phyloP scores from a whole-genome alignment of 1,140 invertebrate genomes.

The Pygmarrhopalites habei region DNA sequence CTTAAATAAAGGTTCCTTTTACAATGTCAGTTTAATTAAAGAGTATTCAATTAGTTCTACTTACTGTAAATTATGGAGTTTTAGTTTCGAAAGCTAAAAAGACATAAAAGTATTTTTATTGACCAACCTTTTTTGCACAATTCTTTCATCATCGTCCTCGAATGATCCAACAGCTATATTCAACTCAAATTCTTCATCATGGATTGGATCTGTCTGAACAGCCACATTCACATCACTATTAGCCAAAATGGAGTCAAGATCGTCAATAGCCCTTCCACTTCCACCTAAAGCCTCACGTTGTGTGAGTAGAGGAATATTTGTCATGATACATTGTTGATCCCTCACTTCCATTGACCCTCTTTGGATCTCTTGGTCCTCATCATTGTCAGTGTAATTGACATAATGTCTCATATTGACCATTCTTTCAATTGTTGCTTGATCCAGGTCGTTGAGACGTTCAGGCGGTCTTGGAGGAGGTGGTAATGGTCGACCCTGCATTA shows the following conservation, averaged over 20 bases:
- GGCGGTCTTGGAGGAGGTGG: slow-evolving; percentile 33
- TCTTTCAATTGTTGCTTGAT: slow-evolving; percentile 28
- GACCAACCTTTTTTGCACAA: slow-evolving; percentile 36
- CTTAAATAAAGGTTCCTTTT: too few relatives aligned
- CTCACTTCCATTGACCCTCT: neutral
- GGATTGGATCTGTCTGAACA: slow-evolving; percentile 37
- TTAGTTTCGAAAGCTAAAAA: too few relatives aligned
- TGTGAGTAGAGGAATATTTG: slow-evolving; percentile 26
- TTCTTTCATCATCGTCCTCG: slow-evolving; percentile 25
- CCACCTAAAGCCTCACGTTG: neutral
- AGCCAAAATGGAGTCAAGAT: slow-evolving; percentile 1
- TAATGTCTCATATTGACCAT: slow-evolving; percentile 30
- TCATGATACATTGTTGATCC: slow-evolving; percentile 18
- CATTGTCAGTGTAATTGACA: slow-evolving; percentile 32
- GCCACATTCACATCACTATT: slow-evolving; percentile 34
- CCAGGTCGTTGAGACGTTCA: slow-evolving; percentile 29
- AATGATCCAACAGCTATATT: slow-evolving; percentile 20
- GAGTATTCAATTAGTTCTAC: too few relatives aligned
- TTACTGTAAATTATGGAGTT: too few relatives aligned
- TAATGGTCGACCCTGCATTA: slow-evolving; percentile 36
- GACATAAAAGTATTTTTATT: too few relatives aligned
- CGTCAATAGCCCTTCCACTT: neutral
- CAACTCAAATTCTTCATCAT: slow-evolving; percentile 31
- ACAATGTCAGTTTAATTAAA: too few relatives aligned
- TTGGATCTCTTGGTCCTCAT: neutral